Conservation (phyloP, 2,888 invertebrate genomes). For the Tinea pellionella region DNA sequence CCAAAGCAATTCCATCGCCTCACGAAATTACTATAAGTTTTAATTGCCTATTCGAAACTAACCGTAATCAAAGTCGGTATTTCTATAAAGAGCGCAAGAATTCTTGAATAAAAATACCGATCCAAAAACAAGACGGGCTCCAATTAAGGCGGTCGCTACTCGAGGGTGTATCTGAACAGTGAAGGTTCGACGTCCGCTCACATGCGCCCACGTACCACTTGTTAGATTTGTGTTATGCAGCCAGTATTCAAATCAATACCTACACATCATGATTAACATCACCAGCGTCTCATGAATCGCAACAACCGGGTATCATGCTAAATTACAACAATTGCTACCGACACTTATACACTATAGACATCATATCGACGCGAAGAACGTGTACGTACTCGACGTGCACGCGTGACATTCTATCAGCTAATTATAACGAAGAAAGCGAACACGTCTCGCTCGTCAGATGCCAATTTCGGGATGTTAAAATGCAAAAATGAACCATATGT, state of each 20-base stretch:
- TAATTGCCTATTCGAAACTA: conserved; percentile 5
- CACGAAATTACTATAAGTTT: conserved; percentile 1
- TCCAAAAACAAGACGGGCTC: conserved; percentile 12
- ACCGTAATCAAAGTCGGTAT: conserved; percentile 8
- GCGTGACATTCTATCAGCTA: conserved; percentile 29
- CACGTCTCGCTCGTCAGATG: neutral
- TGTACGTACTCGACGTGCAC: conserved; percentile 18
- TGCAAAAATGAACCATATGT: neutral
- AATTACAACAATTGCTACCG: conserved; percentile 5
- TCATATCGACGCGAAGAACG: too few relatives aligned
- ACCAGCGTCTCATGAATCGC: neutral
- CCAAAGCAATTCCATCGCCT: neutral
- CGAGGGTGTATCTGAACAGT: neutral
- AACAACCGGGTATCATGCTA: neutral
- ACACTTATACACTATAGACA: neutral
- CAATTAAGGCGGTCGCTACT: conserved; percentile 13
- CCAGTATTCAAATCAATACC: conserved; percentile 14
- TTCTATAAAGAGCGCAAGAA: conserved; percentile 13
- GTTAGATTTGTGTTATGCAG: conserved; percentile 14
- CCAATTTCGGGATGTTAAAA: neutral
- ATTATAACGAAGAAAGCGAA: conserved; percentile 29
- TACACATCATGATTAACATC: conserved; percentile 15
- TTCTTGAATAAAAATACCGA: conserved; percentile 16
- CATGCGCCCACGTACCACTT: conserved; percentile 14
- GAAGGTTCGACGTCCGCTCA: conserved; percentile 14